These are phyloP conservation scores for Tragulus kanchil DNA, from an alignment of 2,113 vertebrate genomes.

Conservation along the genomic window DNA sequence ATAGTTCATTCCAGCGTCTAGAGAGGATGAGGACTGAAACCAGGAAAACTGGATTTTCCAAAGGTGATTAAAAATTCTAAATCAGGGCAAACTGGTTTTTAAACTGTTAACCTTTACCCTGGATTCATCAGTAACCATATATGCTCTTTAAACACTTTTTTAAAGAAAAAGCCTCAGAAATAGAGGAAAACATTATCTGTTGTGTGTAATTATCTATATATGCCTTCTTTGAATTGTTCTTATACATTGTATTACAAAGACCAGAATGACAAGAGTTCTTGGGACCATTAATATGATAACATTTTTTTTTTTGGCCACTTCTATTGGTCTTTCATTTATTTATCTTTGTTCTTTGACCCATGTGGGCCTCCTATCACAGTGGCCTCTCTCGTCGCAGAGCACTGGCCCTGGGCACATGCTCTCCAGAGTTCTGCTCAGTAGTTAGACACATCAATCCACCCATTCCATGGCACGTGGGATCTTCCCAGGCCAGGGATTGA, in stretches of 20 bases:
- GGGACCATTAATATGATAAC: background rate
- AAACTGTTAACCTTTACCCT: background rate
- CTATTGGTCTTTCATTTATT: too few species aligned
- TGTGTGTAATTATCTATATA: background rate
- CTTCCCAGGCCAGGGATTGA: too few species aligned
- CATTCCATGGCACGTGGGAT: too few species aligned
- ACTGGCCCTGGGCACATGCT: too few species aligned
- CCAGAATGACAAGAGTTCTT: background rate
- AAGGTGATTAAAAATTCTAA: background rate
- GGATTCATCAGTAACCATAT: background rate
- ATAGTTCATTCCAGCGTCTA: background rate
- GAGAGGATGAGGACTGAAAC: background rate
- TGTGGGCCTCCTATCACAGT: too few species aligned
- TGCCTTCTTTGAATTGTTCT: constrained; percentile 26
- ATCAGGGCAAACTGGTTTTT: background rate
- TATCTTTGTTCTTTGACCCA: too few species aligned
- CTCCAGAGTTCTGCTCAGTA: too few species aligned
- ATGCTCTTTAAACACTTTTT: background rate
- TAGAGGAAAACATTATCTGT: background rate
- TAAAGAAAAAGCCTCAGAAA: background rate
- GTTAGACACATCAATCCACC: too few species aligned
- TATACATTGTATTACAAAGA: background rate
- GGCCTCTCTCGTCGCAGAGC: too few species aligned
- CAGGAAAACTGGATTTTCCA: background rate
- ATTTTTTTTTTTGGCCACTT: too few species aligned